Conservation (phyloP, 2,888 invertebrate genomes). For the Dicyrtomina minuta region DNA sequence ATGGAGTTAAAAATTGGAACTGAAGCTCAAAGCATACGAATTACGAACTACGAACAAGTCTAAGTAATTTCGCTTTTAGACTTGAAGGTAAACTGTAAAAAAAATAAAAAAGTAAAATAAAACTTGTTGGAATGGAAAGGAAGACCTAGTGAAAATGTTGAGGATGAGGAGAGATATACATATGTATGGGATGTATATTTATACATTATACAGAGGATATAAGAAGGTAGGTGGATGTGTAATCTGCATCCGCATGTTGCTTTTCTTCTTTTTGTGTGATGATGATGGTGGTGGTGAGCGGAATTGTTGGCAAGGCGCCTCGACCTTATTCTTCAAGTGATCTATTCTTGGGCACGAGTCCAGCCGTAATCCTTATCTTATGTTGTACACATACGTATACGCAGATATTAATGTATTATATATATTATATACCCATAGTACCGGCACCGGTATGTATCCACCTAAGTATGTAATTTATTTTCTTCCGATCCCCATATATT, state of each 20-base stretch:
- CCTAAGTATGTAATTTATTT: too few species aligned
- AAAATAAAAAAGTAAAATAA: too few species aligned
- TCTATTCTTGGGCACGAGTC: conserved; percentile 43
- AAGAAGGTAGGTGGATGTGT: conserved; percentile 17
- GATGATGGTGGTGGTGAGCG: conserved; percentile 18
- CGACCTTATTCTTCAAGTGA: conserved; percentile 41
- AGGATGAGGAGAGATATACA: conserved; percentile 11
- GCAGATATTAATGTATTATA: not conserved
- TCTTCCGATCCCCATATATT: not conserved
- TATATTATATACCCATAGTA: too few species aligned
- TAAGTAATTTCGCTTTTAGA: too few species aligned
- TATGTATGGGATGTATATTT: too few species aligned
- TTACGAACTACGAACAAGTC: too few species aligned
- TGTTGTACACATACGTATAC: conserved; percentile 27
- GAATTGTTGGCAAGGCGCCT: conserved; percentile 42
- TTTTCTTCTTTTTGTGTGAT: conserved; percentile 5
- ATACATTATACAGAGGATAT: too few species aligned
- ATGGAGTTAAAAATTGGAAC: too few species aligned
- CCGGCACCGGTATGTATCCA: too few species aligned
- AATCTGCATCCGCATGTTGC: conserved; percentile 14
- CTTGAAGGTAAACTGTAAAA: too few species aligned
- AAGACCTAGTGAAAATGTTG: too few species aligned
- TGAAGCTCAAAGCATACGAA: too few species aligned
- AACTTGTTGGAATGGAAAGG: conserved; percentile 3
- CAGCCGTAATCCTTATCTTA: conserved; percentile 21